Evolutionary conservation across 1,140 invertebrate genomes (phyloP).

Genomic region (Armadillidium nasatum): DNA sequence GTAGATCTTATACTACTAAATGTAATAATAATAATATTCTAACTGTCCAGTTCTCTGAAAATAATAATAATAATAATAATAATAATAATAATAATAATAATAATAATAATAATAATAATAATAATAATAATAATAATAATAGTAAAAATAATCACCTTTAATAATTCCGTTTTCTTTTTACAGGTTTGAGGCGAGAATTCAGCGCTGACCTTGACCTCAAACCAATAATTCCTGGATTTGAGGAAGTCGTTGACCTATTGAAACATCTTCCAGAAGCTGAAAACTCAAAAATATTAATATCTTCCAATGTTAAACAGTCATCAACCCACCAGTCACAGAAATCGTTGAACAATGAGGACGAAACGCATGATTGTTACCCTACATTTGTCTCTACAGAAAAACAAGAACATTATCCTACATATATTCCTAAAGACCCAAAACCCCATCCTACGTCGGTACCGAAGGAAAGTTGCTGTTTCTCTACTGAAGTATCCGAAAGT

Average conservation of each 20-base stretch:
- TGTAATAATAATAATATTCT: too few species aligned
- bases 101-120: too few species aligned
- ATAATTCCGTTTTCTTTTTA: not conserved
- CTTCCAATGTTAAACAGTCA: too few species aligned
- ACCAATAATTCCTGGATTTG: not conserved
- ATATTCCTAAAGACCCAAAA: not conserved
- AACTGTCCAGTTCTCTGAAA: too few species aligned
- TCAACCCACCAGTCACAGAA: too few species aligned
- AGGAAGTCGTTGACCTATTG: not conserved
- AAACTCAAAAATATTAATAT: not conserved
- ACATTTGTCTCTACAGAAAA: not conserved
- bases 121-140: too few species aligned
- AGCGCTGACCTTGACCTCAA: not conserved
- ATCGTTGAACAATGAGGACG: too few species aligned
- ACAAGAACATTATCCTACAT: not conserved
- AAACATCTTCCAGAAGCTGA: slow-evolving; percentile 1
- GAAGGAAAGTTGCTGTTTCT: not conserved
- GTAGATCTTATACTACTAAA: too few species aligned
- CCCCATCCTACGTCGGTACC: not conserved
- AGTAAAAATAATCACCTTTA: not conserved
- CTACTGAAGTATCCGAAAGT: not conserved
- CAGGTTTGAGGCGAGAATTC: not conserved
- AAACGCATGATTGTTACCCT: not conserved
- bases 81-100: too few species aligned
- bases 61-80: too few species aligned